Evolutionary conservation across 2,888 invertebrate genomes (phyloP).

Genomic region (Drosophila diplacantha): DNA sequence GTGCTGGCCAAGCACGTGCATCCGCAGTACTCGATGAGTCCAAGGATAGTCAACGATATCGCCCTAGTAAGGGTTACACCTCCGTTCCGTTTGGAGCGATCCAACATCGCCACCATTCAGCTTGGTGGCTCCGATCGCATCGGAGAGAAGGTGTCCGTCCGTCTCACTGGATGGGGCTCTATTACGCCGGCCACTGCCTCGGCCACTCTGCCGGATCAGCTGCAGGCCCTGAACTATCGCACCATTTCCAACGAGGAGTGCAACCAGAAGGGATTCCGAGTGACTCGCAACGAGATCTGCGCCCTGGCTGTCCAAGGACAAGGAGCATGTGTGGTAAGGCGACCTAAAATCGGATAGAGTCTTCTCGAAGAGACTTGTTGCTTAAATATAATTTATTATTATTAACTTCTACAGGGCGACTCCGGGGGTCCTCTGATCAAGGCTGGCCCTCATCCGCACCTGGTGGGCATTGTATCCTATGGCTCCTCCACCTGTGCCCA

Average conservation of each 20-base stretch:
- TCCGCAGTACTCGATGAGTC: conserved; percentile 63
- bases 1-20: conserved; percentile 65
- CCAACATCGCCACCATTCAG: conserved; percentile 53
- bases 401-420: conserved; percentile 70
- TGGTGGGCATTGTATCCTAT: conserved; percentile 76
- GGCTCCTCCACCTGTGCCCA: conserved; percentile 73
- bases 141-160: conserved; percentile 64
- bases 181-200: conserved; percentile 55
- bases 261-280: conserved; percentile 64
- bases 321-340: conserved; percentile 76
- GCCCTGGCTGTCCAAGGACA: conserved; percentile 63
- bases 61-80: conserved; percentile 71
- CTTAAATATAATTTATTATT: background rate
- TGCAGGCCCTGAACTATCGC: conserved; percentile 72
- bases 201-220: conserved; percentile 66
- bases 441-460: conserved; percentile 50
- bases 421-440: conserved; percentile 77
- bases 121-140: conserved; percentile 59
- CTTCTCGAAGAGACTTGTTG: too few species aligned
- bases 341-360: too few species aligned
- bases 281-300: conserved; percentile 75
- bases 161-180: conserved; percentile 76
- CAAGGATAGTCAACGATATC: conserved; percentile 70
- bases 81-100: conserved; percentile 62
- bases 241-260: conserved; percentile 76